A percentile compares a stretch with the other conserved stretches of the same genome.
These are phyloP conservation scores for Brachyistius frenatus DNA, from an alignment of 2,113 vertebrate genomes.

Conservation along the genomic window DNA sequence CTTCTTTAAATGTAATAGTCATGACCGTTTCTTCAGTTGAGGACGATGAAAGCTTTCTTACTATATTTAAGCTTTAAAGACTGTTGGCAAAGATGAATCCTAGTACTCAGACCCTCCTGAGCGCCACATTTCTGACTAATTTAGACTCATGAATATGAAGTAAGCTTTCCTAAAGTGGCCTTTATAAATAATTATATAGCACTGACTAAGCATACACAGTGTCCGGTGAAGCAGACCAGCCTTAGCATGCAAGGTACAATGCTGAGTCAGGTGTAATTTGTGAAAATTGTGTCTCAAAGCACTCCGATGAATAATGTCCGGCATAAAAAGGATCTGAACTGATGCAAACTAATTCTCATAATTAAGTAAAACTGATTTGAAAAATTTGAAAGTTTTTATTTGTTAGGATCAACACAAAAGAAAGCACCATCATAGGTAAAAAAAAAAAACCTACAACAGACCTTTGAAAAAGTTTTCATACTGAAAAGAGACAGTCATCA, in stretches of 20 bases:
- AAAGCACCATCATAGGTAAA: slow-evolving; percentile 20
- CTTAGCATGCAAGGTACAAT: slow-evolving; percentile 1
- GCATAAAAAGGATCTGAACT: slow-evolving; percentile 27
- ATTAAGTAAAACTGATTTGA: slow-evolving; percentile 33
- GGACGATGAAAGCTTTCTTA: slow-evolving; percentile 31
- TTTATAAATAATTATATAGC: slow-evolving; percentile 57
- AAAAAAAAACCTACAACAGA: slow-evolving; percentile 11
- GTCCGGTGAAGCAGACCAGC: slow-evolving; percentile 12
- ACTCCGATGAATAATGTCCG: slow-evolving; percentile 16
- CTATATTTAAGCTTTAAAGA: slow-evolving; percentile 45
- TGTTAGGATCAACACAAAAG: slow-evolving; percentile 29
- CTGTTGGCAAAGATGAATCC: slow-evolving; percentile 24
- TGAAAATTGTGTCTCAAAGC: slow-evolving; percentile 5
- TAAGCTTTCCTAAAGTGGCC: slow-evolving; percentile 26
- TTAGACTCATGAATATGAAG: slow-evolving; percentile 50
- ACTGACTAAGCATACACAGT: slow-evolving; percentile 36
- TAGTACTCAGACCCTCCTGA: slow-evolving; percentile 2
- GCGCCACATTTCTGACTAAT: slow-evolving; percentile 53
- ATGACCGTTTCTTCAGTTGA: neutral
- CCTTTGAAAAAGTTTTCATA: slow-evolving; percentile 35
- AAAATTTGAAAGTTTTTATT: slow-evolving; percentile 17
- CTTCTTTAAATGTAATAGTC: slow-evolving; percentile 14
- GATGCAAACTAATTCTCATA: slow-evolving; percentile 28
- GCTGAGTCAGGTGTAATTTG: slow-evolving; percentile 44
- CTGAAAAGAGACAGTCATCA: slow-evolving; percentile 34